A percentile compares a stretch with the other conserved stretches of the same genome.
Evolutionary conservation across 2,888 invertebrate species (phyloP).

Genomic region (Mythimna impura): DNA sequence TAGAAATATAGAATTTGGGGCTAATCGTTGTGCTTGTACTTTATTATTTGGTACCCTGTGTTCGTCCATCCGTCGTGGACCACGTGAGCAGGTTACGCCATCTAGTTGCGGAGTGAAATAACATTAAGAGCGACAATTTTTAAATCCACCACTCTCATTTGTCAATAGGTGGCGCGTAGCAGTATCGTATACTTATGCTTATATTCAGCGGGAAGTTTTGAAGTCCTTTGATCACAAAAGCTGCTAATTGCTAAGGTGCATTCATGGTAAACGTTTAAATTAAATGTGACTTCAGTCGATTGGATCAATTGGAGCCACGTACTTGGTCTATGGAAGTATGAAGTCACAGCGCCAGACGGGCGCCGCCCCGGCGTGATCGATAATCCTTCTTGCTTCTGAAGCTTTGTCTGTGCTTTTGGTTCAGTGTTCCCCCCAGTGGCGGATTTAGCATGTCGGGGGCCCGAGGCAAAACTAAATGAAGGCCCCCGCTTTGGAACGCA

Average conservation of each 20-base stretch:
- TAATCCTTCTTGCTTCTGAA: no score
- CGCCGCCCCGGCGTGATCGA: no score
- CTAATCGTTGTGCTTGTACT: not conserved
- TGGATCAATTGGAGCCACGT: not conserved
- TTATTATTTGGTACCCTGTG: not conserved
- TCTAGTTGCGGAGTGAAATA: constrained; percentile 5
- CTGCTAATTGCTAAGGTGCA: not conserved
- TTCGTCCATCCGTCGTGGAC: not conserved
- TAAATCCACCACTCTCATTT: no score
- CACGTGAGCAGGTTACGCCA: constrained; percentile 5
- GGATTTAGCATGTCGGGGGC: no score
- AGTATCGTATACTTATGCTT: not conserved
- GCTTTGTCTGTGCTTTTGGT: no score
- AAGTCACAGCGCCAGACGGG: no score
- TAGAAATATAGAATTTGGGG: not conserved
- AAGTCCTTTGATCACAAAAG: not conserved
- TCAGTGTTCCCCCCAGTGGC: no score
- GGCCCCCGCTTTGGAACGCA: no score
- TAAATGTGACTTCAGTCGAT: not conserved
- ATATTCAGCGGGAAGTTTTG: not conserved
- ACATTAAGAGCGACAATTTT: not conserved
- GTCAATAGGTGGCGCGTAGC: constrained; percentile 20
- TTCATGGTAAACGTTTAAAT: not conserved
- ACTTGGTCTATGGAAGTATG: no score
- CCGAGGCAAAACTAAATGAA: no score